Conservation (phyloP, 2,888 invertebrate species). For the Harpalus rubripes region DNA sequence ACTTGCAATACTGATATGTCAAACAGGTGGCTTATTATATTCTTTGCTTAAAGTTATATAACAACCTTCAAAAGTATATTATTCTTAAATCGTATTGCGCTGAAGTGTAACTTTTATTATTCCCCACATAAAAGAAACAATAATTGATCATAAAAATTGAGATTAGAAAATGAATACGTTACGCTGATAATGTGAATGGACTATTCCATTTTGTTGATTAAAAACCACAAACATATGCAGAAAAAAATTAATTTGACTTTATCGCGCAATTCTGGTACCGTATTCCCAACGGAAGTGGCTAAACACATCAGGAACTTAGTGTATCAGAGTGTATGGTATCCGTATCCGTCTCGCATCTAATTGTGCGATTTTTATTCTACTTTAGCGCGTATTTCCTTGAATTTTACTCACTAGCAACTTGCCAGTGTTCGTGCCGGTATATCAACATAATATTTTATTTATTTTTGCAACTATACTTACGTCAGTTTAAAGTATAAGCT, state of each 20-base stretch:
- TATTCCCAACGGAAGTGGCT: constrained; percentile 48
- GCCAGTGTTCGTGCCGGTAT: background rate
- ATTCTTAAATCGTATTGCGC: background rate
- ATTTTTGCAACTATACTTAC: constrained; percentile 10
- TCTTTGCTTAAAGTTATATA: background rate
- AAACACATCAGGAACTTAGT: constrained; percentile 44
- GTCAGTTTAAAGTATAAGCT: constrained; percentile 7
- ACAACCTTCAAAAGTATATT: background rate
- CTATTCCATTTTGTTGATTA: constrained; percentile 39
- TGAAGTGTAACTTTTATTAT: background rate
- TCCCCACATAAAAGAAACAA: background rate
- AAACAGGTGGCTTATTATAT: too few relatives aligned
- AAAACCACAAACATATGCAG: constrained; percentile 15
- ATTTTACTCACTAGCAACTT: background rate
- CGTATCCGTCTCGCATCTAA: constrained; percentile 20
- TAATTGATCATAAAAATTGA: constrained; percentile 31
- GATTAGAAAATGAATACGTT: constrained; percentile 44
- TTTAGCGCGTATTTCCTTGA: constrained; percentile 11
- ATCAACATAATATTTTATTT: constrained; percentile 16
- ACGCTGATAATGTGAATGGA: constrained; percentile 27
- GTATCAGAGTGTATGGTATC: constrained; percentile 37
- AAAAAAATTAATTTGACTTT: constrained; percentile 39
- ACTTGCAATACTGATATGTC: too few relatives aligned
- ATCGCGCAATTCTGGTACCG: constrained; percentile 27
- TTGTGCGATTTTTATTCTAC: constrained; percentile 34